Evolutionary conservation across 2,113 vertebrate genomes (phyloP).

Genomic region (Hypomesus transpacificus): DNA sequence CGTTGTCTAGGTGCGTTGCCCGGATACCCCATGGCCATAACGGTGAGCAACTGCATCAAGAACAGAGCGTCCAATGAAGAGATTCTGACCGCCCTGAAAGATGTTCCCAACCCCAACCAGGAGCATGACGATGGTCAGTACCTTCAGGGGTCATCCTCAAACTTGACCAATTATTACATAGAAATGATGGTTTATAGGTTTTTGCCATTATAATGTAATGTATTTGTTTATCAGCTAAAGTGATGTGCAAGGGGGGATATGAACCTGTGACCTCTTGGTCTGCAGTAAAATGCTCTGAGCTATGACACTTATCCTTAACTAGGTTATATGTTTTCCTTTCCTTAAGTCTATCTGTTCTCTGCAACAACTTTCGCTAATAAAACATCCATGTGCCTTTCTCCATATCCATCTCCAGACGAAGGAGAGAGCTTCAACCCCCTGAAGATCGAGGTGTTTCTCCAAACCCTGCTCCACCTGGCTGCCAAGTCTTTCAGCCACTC

Average conservation of each 20-base stretch:
- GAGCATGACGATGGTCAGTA: slow-evolving; percentile 90
- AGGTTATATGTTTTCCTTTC: neutral
- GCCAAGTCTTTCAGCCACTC: slow-evolving; percentile 98
- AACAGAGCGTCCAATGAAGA: slow-evolving; percentile 92
- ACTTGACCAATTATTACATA: too few species aligned
- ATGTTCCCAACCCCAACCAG: slow-evolving; percentile 95
- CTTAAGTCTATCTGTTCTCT: neutral
- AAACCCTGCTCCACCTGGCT: slow-evolving; percentile 90
- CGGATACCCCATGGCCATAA: slow-evolving; percentile 81
- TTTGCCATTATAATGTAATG: too few species aligned
- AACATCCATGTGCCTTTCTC: neutral
- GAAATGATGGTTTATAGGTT: too few species aligned
- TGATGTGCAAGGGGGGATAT: too few species aligned
- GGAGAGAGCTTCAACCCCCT: slow-evolving; percentile 93
- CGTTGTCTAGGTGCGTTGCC: slow-evolving; percentile 81
- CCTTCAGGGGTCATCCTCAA: neutral
- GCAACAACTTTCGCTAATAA: too few species aligned
- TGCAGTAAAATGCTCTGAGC: too few species aligned
- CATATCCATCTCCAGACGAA: slow-evolving; percentile 76
- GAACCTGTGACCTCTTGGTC: too few species aligned
- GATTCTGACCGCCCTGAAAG: slow-evolving; percentile 89
- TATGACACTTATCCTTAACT: neutral
- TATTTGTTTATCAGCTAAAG: too few species aligned
- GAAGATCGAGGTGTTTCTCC: slow-evolving; percentile 97
- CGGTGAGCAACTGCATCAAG: slow-evolving; percentile 90